Base-by-base conservation (phyloP, 2,888 invertebrate genomes). In the Xylocampa areola region DNA sequence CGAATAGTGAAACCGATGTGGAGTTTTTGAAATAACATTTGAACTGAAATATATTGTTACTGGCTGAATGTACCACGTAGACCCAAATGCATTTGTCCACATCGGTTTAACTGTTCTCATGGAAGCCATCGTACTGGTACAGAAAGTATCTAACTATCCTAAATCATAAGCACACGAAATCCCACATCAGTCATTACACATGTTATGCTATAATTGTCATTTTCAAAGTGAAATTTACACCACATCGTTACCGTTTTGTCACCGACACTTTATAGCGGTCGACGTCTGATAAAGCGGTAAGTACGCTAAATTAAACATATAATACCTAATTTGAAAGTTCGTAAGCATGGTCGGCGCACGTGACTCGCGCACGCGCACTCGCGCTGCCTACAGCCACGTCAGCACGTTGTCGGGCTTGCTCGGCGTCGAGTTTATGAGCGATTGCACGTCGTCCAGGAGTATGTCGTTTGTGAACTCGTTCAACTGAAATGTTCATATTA, bases 381-480 rank as follows among this genome's bases (percentile, higher is more conserved):
- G 29, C 27, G 47, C 35, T 41, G 61, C 75, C 86, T 96, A 97
- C 94, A 97, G 96, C 97, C 97, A 98, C 86, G 97, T 97, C 82
- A 97, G 95, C 84, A 96, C 96, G 90, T 97, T 97, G 89, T 97
- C 97, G 85, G 97, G 96, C 95, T 97, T 98, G 90, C 96, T 97
- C 83, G 96, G 96, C 82, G 97, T 96, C 76, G 98, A 96, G 94
- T 97, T 97, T 86, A 98, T 97, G 84, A 98, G 95, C 76, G 97
- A 97, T 92, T 98, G 97, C 85, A 98, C 98, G 91, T 97, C 97
- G 82, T 97, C 97, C 90, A 98, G 94, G 86, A 98, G 95, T 87
- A 98, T 97, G 88, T 97, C 97, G 90, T 95, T 97, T 85, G 97
- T 96, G 88, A 98, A 97, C 90, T 98, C 98, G 84, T 96, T 96